Evolutionary conservation across 2,888 invertebrate genomes (phyloP).

Genomic region (Lithophane semibrunnea): DNA sequence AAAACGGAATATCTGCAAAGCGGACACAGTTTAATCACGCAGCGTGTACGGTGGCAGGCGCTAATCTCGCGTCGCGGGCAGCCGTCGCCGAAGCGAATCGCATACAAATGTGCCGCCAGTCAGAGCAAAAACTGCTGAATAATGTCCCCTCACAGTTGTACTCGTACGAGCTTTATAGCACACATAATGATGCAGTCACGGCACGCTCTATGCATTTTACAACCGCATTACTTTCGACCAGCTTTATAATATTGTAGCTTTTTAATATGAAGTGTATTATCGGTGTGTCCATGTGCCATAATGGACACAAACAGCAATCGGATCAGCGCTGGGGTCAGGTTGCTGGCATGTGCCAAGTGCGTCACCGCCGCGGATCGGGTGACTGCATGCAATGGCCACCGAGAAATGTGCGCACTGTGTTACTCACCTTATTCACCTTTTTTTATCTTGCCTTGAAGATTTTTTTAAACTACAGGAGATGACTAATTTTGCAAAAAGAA

Average conservation of each 20-base stretch:
- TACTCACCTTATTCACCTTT: slow-evolving; percentile 44
- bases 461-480: slow-evolving; percentile 24
- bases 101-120: slow-evolving; percentile 86
- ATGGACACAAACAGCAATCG: slow-evolving; percentile 60
- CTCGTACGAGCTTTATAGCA: slow-evolving; percentile 79
- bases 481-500: slow-evolving; percentile 20
- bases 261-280: slow-evolving; percentile 54
- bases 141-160: slow-evolving; percentile 82
- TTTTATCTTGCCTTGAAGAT: slow-evolving; percentile 37
- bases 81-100: slow-evolving; percentile 85
- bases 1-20: slow-evolving; percentile 76
- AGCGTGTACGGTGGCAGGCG: slow-evolving; percentile 78
- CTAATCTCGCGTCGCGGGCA: slow-evolving; percentile 85
- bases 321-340: slow-evolving; percentile 73
- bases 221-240: slow-evolving; percentile 69
- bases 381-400: slow-evolving; percentile 69
- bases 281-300: slow-evolving; percentile 43
- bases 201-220: slow-evolving; percentile 80
- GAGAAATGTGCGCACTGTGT: slow-evolving; percentile 35
- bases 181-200: slow-evolving; percentile 84
- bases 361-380: slow-evolving; percentile 78
- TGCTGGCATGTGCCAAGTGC: slow-evolving; percentile 85
- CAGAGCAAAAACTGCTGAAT: slow-evolving; percentile 87
- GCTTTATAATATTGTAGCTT: slow-evolving; percentile 62
- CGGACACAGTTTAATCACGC: slow-evolving; percentile 87